phyloP scores from a whole-genome alignment of 2,888 invertebrate species.

The Cheilosia vernalis region DNA sequence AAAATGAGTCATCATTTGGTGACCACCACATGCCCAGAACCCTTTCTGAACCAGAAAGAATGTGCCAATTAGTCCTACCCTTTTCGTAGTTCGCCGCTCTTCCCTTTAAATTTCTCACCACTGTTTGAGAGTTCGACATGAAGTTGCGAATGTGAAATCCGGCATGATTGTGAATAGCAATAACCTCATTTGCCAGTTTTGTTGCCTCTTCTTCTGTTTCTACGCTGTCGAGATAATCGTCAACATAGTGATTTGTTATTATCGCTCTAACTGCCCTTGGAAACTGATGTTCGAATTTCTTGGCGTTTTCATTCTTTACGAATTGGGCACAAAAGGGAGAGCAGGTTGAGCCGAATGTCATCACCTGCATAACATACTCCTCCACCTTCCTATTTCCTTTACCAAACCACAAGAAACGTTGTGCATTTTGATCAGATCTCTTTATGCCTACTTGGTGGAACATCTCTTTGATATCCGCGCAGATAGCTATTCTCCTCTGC shows the following conservation, averaged over 20 bases:
- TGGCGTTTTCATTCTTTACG: not conserved
- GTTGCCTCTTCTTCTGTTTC: not conserved
- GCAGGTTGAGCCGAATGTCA: too few relatives aligned
- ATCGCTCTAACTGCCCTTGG: not conserved
- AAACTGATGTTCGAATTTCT: not conserved
- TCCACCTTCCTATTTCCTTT: not conserved
- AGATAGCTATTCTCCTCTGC: not conserved
- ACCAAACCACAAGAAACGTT: not conserved
- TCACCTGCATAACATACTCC: not conserved
- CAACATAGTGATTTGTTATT: not conserved
- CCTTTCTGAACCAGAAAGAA: too few relatives aligned
- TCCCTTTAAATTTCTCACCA: not conserved
- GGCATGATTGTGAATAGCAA: not conserved
- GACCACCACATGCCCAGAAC: too few relatives aligned
- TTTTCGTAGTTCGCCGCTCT: too few relatives aligned
- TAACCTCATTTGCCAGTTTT: not conserved
- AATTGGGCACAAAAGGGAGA: slow-evolving; percentile 4
- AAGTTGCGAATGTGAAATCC: not conserved
- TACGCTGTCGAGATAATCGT: not conserved
- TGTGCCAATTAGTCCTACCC: too few relatives aligned
- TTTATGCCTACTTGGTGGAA: slow-evolving; percentile 8
- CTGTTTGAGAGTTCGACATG: not conserved
- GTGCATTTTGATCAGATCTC: too few relatives aligned
- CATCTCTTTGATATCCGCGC: slow-evolving; percentile 6
- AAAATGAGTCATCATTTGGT: too few relatives aligned